These are phyloP conservation scores for Epirrita christyi DNA, from an alignment of 2,888 invertebrate species.

Conservation along the genomic window DNA sequence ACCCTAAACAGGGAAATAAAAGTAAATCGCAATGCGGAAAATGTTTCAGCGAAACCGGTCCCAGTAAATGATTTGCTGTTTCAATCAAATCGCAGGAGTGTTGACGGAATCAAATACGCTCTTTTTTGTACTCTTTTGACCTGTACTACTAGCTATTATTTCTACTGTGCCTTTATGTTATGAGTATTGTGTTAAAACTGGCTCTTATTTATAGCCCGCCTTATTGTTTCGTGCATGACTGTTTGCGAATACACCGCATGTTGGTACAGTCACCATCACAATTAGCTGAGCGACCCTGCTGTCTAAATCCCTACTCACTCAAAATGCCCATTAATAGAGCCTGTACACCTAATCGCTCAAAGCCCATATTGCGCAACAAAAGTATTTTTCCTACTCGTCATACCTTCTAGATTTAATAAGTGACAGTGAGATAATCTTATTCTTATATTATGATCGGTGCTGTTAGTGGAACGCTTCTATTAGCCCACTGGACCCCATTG, in stretches of 20 bases:
- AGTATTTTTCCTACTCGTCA: too few relatives aligned
- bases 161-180: constrained; percentile 6
- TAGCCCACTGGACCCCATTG: too few relatives aligned
- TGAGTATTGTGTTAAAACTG: constrained; percentile 32
- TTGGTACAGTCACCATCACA: constrained; percentile 11
- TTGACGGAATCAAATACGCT: constrained; percentile 33
- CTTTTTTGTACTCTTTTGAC: constrained; percentile 14
- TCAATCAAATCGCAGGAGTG: constrained; percentile 50
- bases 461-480: too few relatives aligned
- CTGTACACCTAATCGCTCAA: too few relatives aligned
- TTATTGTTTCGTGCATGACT: constrained; percentile 35
- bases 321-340: too few relatives aligned
- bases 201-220: constrained; percentile 35
- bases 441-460: too few relatives aligned
- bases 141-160: not conserved
- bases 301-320: too few relatives aligned
- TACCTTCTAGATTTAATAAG: too few relatives aligned
- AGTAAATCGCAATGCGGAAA: constrained; percentile 48
- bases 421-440: too few relatives aligned
- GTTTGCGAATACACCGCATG: constrained; percentile 29
- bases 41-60: constrained; percentile 45
- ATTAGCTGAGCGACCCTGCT: not conserved
- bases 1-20: constrained; percentile 45
- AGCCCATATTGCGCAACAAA: too few relatives aligned
- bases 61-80: constrained; percentile 50